Evolutionary conservation across 2,797 vertebrate species (phyloP), one percentile per base, ranked within the genome.

Genomic region (Trachurus trachurus): DNA sequence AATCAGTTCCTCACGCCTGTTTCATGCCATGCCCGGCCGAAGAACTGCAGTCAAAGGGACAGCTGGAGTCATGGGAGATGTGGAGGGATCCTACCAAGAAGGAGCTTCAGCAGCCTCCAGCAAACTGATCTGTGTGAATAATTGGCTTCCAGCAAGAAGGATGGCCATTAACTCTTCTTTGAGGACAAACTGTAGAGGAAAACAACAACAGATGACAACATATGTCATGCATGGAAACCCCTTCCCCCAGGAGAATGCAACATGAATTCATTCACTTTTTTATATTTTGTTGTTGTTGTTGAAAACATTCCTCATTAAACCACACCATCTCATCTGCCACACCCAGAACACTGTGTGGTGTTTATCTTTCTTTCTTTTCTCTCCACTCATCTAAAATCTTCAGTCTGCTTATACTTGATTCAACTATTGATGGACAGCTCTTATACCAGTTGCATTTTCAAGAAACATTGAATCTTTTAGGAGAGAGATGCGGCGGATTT

Each of bases 71-170:
- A 10, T 2, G 22, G 29, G 15, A 4, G 31, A 49, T 4, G 17
- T 16, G 5, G 15, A 11, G 13, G 44, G 16, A 50, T 44, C 45
- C 16, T 8, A 15, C 61, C 54, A 70, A 59, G 8, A 39, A 5
- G 10, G 16, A 31, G 57, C 52, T 34, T 53, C 42, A 21, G 57
- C 34, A 67, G 74, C 64, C 56, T 60, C 9, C 12, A 66, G 79
- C 71, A 61, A 29, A 67, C 71, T 34, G 52, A 77, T 67, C 9
- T 9, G 12, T 34, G 16, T 74, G 13, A 75, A 57, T 39, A 66
- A 74, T 22, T 47, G 17, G 21, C 50, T 61, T 59, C 34, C 26
- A 59, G 45, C 10, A 1, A 66, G 7, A 54, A 29, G 47, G 15
- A 0, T 15, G 2, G 52, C 37, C 37, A 39, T 29, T 12, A 69